These are phyloP conservation scores for Scrobipalpa costella DNA, from an alignment of 2,888 invertebrate genomes.

Conservation along the genomic window DNA sequence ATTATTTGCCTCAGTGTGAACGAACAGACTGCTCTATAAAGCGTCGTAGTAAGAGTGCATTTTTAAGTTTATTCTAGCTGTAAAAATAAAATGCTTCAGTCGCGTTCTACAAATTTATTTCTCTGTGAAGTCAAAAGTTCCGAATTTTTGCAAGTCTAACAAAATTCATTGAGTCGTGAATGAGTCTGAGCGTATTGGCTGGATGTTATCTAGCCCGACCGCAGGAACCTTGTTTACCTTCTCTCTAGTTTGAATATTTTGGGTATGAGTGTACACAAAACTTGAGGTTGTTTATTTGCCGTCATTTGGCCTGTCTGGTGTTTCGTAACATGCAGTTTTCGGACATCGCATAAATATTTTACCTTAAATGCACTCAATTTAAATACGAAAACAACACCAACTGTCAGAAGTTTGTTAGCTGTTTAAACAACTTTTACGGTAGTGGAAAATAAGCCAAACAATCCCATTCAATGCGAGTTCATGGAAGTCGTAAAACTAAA, in stretches of 20 bases:
- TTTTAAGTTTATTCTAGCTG: not conserved
- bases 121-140: slow-evolving; percentile 22
- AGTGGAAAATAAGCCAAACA: slow-evolving; percentile 18
- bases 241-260: slow-evolving; percentile 27
- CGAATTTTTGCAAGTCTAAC: slow-evolving; percentile 32
- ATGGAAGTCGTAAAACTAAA: slow-evolving; percentile 24
- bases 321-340: not conserved
- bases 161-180: slow-evolving; percentile 33
- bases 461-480: slow-evolving; percentile 21
- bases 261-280: slow-evolving; percentile 21
- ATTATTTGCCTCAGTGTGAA: slow-evolving; percentile 2
- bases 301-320: slow-evolving; percentile 13
- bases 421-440: slow-evolving; percentile 15
- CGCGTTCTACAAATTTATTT: slow-evolving; percentile 10
- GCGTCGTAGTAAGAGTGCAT: slow-evolving; percentile 5
- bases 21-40: not conserved
- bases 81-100: slow-evolving; percentile 12
- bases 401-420: slow-evolving; percentile 9
- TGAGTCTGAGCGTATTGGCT: slow-evolving; percentile 28
- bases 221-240: slow-evolving; percentile 28
- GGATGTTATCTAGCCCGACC: slow-evolving; percentile 29
- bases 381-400: slow-evolving; percentile 9
- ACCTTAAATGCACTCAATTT: slow-evolving; percentile 3
- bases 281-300: slow-evolving; percentile 27
- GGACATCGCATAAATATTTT: slow-evolving; percentile 1